Conservation (phyloP, 2,113 vertebrate genomes). For the rabbit (Oryctolagus cuniculus) region mOryCun1.1 NC_091448.1:18757001-18757500, state of each 20-base stretch:
- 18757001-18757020: too few species aligned
- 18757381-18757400: neutral
- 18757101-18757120: too few species aligned
- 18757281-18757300: neutral
- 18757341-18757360: neutral
- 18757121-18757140: neutral
- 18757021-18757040: too few species aligned
- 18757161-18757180: neutral
- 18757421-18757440: neutral
- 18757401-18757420: neutral
- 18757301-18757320: neutral
- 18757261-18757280: neutral
- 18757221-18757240: neutral
- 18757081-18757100: too few species aligned
- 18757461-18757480: neutral
- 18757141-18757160: neutral
- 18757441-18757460: neutral
- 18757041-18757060: too few species aligned
- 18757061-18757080: too few species aligned
- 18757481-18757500: neutral
- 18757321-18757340: neutral
- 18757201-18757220: neutral
- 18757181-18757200: neutral
- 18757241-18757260: neutral
- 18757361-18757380: neutral